Conservation (phyloP, 1,140 invertebrate species). For the Zaprionus camerounensis region DNA sequence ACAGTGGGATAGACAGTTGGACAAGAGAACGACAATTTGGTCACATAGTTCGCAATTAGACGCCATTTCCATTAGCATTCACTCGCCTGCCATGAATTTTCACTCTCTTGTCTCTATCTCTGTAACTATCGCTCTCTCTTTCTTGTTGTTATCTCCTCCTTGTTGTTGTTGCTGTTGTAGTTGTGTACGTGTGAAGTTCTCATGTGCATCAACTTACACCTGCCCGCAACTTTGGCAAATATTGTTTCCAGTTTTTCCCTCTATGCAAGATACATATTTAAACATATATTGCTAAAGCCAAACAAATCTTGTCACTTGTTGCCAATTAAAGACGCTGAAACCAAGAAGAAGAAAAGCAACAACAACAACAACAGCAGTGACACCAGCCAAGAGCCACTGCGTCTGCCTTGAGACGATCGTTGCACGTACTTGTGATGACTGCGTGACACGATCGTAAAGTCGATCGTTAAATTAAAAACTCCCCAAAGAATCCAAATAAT, state of each 20-base stretch:
- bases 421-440: conserved; percentile 1
- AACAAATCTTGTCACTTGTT: conserved; percentile 72
- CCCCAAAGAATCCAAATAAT: background rate
- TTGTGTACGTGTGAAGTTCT: background rate
- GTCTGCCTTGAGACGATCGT: conserved; percentile 10
- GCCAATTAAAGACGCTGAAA: conserved; percentile 62
- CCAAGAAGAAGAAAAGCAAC: conserved; percentile 11
- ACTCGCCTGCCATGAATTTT: conserved; percentile 43
- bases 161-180: background rate
- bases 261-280: conserved; percentile 12
- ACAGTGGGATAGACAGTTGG: conserved; percentile 1
- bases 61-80: conserved; percentile 62
- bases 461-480: background rate
- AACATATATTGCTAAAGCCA: conserved; percentile 40
- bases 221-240: conserved; percentile 56
- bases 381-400: background rate
- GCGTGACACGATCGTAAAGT: conserved; percentile 41
- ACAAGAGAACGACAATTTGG: conserved; percentile 25
- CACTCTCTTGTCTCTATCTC: background rate
- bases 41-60: conserved; percentile 60
- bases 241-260: conserved; percentile 10
- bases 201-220: conserved; percentile 42
- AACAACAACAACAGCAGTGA: background rate
- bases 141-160: background rate
- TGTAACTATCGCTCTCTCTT: background rate